These are phyloP conservation scores for Zaprionus capensis DNA, from an alignment of 1,140 invertebrate genomes.

Conservation along the genomic window DNA sequence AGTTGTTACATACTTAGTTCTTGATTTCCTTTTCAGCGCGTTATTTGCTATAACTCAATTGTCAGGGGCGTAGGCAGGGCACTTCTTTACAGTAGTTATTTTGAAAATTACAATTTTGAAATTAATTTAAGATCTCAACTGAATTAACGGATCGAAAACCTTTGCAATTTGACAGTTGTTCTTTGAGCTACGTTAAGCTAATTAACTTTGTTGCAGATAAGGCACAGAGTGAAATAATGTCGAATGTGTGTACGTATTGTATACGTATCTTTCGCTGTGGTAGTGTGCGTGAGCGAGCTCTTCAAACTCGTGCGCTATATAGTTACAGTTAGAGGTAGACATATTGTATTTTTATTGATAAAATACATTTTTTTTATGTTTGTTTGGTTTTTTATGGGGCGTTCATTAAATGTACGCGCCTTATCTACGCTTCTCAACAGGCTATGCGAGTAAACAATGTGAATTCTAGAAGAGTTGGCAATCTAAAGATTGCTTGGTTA, in stretches of 20 bases:
- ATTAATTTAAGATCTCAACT: neutral
- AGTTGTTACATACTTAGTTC: slow-evolving; percentile 54
- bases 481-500: neutral
- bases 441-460: neutral
- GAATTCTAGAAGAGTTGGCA: neutral
- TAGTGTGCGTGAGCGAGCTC: slow-evolving; percentile 15
- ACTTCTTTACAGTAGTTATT: neutral
- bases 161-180: slow-evolving; percentile 29
- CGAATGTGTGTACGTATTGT: slow-evolving; percentile 3
- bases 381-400: slow-evolving; percentile 43
- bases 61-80: slow-evolving; percentile 35
- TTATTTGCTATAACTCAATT: slow-evolving; percentile 50
- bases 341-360: slow-evolving; percentile 63
- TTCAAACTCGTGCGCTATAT: slow-evolving; percentile 24
- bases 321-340: slow-evolving; percentile 26
- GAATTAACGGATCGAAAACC: neutral
- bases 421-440: slow-evolving; percentile 47
- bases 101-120: neutral
- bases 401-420: slow-evolving; percentile 38
- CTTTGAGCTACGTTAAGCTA: slow-evolving; percentile 26
- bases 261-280: slow-evolving; percentile 11
- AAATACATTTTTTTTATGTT: slow-evolving; percentile 45
- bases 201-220: slow-evolving; percentile 50
- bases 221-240: slow-evolving; percentile 22
- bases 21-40: slow-evolving; percentile 52